Base-by-base conservation (phyloP, 2,113 vertebrate species). In the Helogale parvula region DNA sequence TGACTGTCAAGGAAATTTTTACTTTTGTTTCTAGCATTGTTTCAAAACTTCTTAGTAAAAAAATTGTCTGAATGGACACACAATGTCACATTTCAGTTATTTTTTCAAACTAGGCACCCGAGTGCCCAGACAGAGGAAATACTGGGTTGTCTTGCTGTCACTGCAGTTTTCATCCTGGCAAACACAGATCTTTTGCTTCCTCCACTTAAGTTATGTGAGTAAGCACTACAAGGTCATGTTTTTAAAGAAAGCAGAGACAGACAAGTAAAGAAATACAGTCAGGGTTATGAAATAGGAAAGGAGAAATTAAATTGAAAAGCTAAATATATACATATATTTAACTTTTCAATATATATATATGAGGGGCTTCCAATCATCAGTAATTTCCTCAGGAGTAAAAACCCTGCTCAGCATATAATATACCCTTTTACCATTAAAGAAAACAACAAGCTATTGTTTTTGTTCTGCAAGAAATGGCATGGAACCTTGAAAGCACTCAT, bases 311-410 rank as follows among this genome's bases (percentile, higher is more conserved):
- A 68, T 45, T 16, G 12, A 74, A 93, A 88, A 68, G 9, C 85
- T 76, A 71, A 47, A 89, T 65, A 25, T 17, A 54, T 35, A 69
- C 7, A 89, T 65, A 25, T 17, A 54, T n/a, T n/a, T n/a, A n/a
- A n/a, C n/a, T n/a, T n/a, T n/a, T n/a, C n/a, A 47, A 89, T 65
- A 25, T 35, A 69, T 63, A 77, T 52, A 31, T 1, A 57, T 45
- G 17, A 45, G 31, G 76, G 7, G 68, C 12, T 2, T 95, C 5
- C 15, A 41, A 54, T 79, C 84, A 88, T 41, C 35, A 66, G 66
- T 82, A 87, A 80, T 87, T 92, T 96, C 88, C 47, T 72, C 19
- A 14, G 13, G 2, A 94, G 25, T 77, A 41, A 92, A 76, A 92
- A 76, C 63, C 14, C 14, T n/a, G 9, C 60, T 90, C 29, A 94